Conservation (phyloP, 2,797 vertebrate species). For the Cynopterus sphinx region DNA sequence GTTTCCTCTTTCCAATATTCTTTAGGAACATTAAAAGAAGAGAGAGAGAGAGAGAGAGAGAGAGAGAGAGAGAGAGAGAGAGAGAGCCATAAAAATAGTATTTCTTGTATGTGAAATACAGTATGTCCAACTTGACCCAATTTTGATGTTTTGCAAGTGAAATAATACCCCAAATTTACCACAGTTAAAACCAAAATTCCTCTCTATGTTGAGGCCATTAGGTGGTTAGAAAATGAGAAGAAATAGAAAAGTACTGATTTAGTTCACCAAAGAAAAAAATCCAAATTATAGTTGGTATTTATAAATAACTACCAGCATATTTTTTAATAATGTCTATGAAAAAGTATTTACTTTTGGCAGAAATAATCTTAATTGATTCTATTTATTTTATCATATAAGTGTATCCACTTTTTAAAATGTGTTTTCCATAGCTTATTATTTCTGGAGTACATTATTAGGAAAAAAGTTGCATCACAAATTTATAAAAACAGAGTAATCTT, state of each 20-base stretch:
- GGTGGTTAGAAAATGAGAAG: neutral
- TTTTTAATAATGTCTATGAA: neutral
- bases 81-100: neutral
- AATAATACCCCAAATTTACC: neutral
- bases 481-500: neutral
- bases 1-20: fast-evolving
- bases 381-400: neutral
- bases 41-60: neutral
- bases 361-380: neutral
- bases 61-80: too few species aligned
- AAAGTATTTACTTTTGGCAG: neutral
- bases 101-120: neutral
- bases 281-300: neutral
- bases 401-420: neutral
- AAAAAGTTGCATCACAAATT: neutral
- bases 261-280: neutral
- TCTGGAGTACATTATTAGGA: neutral
- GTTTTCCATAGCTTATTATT: neutral
- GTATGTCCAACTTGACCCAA: neutral
- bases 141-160: neutral
- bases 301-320: neutral
- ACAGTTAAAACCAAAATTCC: neutral
- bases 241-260: neutral
- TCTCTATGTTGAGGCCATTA: neutral
- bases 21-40: neutral